Percentiles rank a stretch among this genome's conserved stretches.
Conservation (phyloP, 1,140 invertebrate genomes). For the Drosophila erecta region DNA sequence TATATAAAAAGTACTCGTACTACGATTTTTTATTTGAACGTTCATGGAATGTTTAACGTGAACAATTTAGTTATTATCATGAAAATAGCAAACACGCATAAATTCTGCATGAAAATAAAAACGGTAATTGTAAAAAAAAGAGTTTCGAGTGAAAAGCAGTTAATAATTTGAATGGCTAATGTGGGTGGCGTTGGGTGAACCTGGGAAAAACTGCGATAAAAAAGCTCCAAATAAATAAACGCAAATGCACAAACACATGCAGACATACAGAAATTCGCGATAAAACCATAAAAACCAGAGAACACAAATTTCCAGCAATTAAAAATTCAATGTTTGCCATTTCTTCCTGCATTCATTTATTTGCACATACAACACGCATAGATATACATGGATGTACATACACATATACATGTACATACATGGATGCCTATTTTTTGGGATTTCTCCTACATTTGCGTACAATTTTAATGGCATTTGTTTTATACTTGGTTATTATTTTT, state of each 20-base stretch:
- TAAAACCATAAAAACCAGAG: constrained; percentile 63
- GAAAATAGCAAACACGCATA: constrained; percentile 45
- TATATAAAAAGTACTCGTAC: background rate
- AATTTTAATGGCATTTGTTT: constrained; percentile 51
- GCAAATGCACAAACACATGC: constrained; percentile 55
- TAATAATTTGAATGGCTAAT: constrained; percentile 58
- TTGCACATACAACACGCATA: background rate
- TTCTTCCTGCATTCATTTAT: constrained; percentile 32
- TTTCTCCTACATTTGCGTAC: constrained; percentile 24
- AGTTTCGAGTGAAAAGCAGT: constrained; percentile 63
- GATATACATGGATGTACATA: background rate
- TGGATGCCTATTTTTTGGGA: constrained; percentile 12
- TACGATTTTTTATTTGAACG: constrained; percentile 6
- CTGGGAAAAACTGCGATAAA: constrained; percentile 52
- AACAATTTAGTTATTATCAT: constrained; percentile 64
- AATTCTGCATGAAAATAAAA: constrained; percentile 34
- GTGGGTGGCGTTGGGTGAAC: background rate
- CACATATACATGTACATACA: background rate
- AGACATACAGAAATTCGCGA: constrained; percentile 34
- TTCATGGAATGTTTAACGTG: constrained; percentile 11
- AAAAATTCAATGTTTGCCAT: constrained; percentile 78
- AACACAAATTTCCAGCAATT: constrained; percentile 78
- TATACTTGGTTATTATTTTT: constrained; percentile 47
- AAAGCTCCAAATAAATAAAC: constrained; percentile 59
- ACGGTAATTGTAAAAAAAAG: constrained; percentile 15